Evolutionary conservation across 2,888 invertebrate species (phyloP).

Genomic region (Calliopum simillimum): DNA sequence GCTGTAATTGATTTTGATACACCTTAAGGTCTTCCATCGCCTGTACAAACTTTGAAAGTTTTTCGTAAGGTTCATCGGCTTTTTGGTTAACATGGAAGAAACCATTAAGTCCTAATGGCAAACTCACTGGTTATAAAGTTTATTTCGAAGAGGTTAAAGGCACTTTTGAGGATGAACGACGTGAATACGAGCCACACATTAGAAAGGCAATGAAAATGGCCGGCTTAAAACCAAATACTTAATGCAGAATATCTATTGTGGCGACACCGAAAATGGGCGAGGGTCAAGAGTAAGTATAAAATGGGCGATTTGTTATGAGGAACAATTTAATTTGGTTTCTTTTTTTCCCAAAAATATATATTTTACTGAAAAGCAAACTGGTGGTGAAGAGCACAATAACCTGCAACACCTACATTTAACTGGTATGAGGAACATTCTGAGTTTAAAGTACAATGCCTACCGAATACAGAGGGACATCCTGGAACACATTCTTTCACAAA

Average conservation of each 20-base stretch:
- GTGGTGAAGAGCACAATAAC: no score
- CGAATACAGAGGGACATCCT: no score
- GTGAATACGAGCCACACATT: slow-evolving; percentile 83
- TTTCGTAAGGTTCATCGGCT: slow-evolving; percentile 89
- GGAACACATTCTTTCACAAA: no score
- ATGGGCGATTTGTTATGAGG: neutral
- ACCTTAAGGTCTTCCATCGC: slow-evolving; percentile 92
- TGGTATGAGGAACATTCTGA: no score
- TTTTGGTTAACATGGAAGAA: slow-evolving; percentile 87
- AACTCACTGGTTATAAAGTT: no score
- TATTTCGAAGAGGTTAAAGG: no score
- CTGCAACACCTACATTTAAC: no score
- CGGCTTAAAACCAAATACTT: slow-evolving; percentile 84
- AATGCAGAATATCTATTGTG: slow-evolving; percentile 87
- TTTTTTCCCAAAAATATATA: no score
- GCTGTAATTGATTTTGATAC: slow-evolving; percentile 86
- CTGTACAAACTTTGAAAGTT: slow-evolving; percentile 85
- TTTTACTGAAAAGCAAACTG: no score
- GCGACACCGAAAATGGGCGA: slow-evolving; percentile 91
- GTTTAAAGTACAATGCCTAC: no score
- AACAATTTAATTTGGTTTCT: no score
- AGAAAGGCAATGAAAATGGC: slow-evolving; percentile 87
- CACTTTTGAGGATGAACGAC: slow-evolving; percentile 71
- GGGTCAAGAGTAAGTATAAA: slow-evolving; percentile 76
- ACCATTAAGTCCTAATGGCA: no score